Base-by-base conservation (phyloP, 30 jellyfish, hydroid and myxozoan genomes). In the Rhopilema esculentum region DNA sequence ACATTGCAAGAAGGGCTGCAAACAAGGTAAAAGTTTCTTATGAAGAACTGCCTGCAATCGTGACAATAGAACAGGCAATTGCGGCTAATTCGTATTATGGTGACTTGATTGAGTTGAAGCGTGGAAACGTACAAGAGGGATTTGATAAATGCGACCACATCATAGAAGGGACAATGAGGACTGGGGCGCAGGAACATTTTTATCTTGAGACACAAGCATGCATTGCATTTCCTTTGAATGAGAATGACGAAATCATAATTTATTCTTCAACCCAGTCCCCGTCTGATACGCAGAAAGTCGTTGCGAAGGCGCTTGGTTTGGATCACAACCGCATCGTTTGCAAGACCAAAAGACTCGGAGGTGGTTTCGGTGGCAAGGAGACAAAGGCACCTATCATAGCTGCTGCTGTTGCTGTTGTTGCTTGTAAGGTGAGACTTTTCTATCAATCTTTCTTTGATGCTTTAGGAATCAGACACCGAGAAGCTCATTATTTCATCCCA, bases 291-390 rank as follows among this genome's bases (percentile, higher is more conserved):
- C 89, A 80, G 21, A 27, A 27, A 79, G 49, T 31, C 0, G 80
- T 80, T n/a, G 89, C 89, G 4, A 64, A 24, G 23, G 77, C 64
- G 9, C 80, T 80, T 29, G 89, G 89, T 20, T 19, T 80, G 16
- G 40, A 40, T 19, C 19, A 2, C 21, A 77, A 63, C 66, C 61
- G 88, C 20, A 57, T 77, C 30, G 77, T 31, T 28, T 77, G 88
- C 66, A 57, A 27, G 16, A 22, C 67, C 1, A 77, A 77, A 52
- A 27, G 88, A 31, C 1, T 77, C 19, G 88, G 88, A 1, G 88
- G 88, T 19, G 88, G 88, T 1, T 77, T 77, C 21, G 89, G 89
- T 27, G 89, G 89, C 16, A 80, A 80, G 33, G 89, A 80, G 67
- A 80, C 89, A 23, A 80, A 71, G 30, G 7, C 72, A 18, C n/a